Evolutionary conservation across 2,888 invertebrate species (phyloP), one percentile per base, ranked within the genome.

Genomic region (Drosophila anomalata): DNA sequence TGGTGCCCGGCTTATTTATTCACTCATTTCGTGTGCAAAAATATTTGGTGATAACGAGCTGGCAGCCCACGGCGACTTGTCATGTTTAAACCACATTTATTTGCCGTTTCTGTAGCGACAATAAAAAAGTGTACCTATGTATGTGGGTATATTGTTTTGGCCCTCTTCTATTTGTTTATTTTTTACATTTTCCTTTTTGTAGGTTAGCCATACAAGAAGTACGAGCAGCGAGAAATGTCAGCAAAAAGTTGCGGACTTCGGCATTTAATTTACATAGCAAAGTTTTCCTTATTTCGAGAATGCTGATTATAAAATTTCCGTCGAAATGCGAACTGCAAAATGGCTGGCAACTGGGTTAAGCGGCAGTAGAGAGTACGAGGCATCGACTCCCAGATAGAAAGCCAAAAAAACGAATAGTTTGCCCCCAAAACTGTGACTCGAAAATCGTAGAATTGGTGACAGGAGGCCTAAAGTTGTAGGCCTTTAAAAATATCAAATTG

Each of bases 71-170:
- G 78, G 70, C 78, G 78, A 82, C 76, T 78, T 84, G 84, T 78
- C 84, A 84, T 84, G 84, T 85, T 87, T 81, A 82, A 85, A 69
- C 85, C 87, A 87, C 84, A 87, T 84, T 84, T 84, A 87, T 85
- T 87, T 87, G 77, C 54, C 76, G 57, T 14, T 11, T 5, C 41
- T 24, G 22, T 20, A 60, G 75, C 65, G 72, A 73, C 69, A 84
- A 76, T 78, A 87, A 87, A 84, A 36, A 65, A 76, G 73, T 61
- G 17, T 66, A 48, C 59, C 20, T 52, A 59, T 42, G 47, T 47
- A 11, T 8, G 36, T 1, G 22, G 7, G 29, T 61, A 47, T 61
- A 59, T 59, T 61, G 61, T 61, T 61, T 58, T 29, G 22, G 36
- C 17, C 24, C 29, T 17, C 22, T 50, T 22, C 20, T 51, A 39